A percentile compares a stretch with the other conserved stretches of the same genome.
These are phyloP conservation scores for Xyrauchen texanus DNA, from an alignment of 2,113 vertebrate genomes.

Conservation along the genomic window DNA sequence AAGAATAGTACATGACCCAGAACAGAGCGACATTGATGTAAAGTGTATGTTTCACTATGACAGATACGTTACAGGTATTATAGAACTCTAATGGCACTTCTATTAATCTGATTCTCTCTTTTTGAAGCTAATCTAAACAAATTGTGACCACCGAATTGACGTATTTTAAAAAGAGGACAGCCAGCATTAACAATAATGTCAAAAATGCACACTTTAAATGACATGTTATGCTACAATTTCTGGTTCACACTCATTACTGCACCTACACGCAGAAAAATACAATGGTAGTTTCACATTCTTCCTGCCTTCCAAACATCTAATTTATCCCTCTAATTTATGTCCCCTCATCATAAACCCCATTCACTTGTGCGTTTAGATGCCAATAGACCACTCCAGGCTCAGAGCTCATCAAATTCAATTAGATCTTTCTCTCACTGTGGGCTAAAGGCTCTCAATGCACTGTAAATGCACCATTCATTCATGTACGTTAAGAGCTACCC, in stretches of 20 bases:
- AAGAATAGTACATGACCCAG: neutral
- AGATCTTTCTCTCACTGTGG: neutral
- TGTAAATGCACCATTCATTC: slow-evolving; percentile 9
- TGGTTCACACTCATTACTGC: neutral
- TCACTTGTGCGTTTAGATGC: slow-evolving; percentile 26
- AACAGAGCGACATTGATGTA: too few species aligned
- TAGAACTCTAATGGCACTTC: too few species aligned
- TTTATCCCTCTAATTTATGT: neutral
- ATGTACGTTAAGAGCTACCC: slow-evolving; percentile 13
- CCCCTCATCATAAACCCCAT: slow-evolving; percentile 3
- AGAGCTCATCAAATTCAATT: slow-evolving; percentile 38
- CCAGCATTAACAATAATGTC: neutral
- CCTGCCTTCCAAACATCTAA: neutral
- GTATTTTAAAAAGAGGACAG: neutral
- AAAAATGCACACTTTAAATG: neutral
- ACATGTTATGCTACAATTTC: neutral
- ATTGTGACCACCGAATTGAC: neutral
- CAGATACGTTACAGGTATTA: neutral
- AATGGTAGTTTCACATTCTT: neutral
- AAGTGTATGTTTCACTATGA: neutral
- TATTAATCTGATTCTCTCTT: neutral
- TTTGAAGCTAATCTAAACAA: neutral
- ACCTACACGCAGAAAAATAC: neutral
- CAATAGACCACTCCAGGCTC: slow-evolving; percentile 28
- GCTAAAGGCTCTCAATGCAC: neutral